Base-by-base conservation (phyloP, 2,797 vertebrate genomes). In the Alauda arvensis region DNA sequence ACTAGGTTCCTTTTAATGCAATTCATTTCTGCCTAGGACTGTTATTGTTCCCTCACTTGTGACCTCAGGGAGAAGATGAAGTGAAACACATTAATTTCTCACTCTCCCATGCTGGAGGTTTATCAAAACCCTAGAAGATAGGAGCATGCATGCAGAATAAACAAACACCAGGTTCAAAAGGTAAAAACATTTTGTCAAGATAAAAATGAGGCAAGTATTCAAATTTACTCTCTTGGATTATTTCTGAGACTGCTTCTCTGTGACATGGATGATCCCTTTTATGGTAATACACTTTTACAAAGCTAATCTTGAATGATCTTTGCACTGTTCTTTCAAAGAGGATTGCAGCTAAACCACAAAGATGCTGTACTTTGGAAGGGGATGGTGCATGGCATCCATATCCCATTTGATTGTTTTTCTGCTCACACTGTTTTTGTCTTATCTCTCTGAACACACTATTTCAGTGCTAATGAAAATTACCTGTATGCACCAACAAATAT, bases 131-230 rank as follows among this genome's bases (percentile, higher is more conserved):
- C 51, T 65, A 65, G 78, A 93, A 88, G 71, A 90, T 3, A 83
- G 61, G 40, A 88, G 52, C n/a, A 79, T 0, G 0, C 60, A 85
- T 34, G 52, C n/a, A 66, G 86, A 90, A 92, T 83, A 92, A 95
- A 90, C 70, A 94, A 94, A 87, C 56, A 91, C 8, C 26, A 83
- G 28, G 85, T 90, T 90, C 69, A 92, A 92, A 91, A 91, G 68
- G 72, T 78, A 85, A 82, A 93, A 91, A 75, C 15, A 90, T 88
- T 94, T 85, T 92, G 60, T 87, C 61, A 90, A 81, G 79, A 93
- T 83, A 93, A 95, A 93, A 93, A 83, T 88, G 51, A 85, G 33
- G 79, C 40, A 85, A 83, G n/a, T 85, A 85, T 91, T 92, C 82
- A 95, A 79, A 93, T 88, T 77, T 74, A 83, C 34, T 52, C 31